These are phyloP conservation scores for Imbricaverruca yamaguchii DNA, from an alignment of 2,888 invertebrate genomes.

Conservation along the genomic window DNA sequence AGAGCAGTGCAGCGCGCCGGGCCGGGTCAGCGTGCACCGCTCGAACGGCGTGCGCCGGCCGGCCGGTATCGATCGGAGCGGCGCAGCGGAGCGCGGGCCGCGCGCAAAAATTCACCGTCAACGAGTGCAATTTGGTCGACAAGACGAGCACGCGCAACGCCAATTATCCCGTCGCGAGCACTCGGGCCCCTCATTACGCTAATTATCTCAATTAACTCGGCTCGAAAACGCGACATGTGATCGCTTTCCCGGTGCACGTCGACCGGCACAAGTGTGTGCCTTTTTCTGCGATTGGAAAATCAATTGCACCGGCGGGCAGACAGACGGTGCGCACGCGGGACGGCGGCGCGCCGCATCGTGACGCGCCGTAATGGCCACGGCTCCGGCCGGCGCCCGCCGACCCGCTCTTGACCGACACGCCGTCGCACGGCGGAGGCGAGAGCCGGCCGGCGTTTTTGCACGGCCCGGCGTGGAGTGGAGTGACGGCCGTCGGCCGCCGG, in stretches of 20 bases:
- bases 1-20: neutral
- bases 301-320: neutral
- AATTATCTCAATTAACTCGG: neutral
- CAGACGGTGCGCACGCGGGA: neutral
- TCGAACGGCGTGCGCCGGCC: too few species aligned
- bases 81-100: too few species aligned
- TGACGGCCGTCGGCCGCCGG: neutral
- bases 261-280: neutral
- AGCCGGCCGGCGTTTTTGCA: too few species aligned
- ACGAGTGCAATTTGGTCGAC: neutral
- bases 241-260: neutral
- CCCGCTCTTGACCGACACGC: neutral
- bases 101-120: too few species aligned
- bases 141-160: neutral
- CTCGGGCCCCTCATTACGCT: neutral
- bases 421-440: too few species aligned
- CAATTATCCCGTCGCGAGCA: slow-evolving; percentile 1
- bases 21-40: neutral
- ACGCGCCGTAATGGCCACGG: neutral
- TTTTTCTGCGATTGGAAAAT: slow-evolving; percentile 8
- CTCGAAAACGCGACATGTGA: slow-evolving; percentile 4
- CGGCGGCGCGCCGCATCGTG: neutral
- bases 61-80: too few species aligned
- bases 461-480: too few species aligned
- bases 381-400: neutral